Conservation (phyloP, 2,888 invertebrate genomes). For the Hydriomena furcata region DNA sequence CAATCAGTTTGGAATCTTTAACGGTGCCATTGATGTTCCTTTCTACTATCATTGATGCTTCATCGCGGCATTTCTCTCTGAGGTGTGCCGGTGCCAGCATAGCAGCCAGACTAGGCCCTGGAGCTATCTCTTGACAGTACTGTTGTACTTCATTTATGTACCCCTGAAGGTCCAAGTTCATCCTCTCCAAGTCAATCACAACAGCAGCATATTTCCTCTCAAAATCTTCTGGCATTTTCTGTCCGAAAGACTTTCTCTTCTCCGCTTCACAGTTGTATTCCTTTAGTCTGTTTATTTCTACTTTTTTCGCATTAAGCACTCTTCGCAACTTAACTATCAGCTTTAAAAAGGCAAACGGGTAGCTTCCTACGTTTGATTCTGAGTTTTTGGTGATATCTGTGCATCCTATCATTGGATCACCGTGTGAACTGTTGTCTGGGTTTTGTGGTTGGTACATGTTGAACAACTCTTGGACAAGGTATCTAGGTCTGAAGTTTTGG, state of each 20-base stretch:
- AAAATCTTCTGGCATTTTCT: constrained; percentile 92
- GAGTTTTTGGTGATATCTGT: constrained; percentile 67
- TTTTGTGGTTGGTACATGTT: constrained; percentile 63
- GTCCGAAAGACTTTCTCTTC: constrained; percentile 91
- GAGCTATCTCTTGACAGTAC: constrained; percentile 93
- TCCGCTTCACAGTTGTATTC: constrained; percentile 96
- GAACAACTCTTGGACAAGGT: constrained; percentile 83
- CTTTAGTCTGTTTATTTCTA: constrained; percentile 90
- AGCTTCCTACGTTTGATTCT: constrained; percentile 87
- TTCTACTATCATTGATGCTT: constrained; percentile 91
- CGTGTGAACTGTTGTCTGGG: constrained; percentile 73
- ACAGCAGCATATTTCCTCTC: constrained; percentile 94
- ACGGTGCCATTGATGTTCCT: constrained; percentile 86
- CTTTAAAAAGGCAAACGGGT: constrained; percentile 93
- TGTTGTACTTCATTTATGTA: constrained; percentile 93
- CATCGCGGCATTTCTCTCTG: constrained; percentile 93
- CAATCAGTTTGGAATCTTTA: constrained; percentile 86
- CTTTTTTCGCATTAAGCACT: constrained; percentile 91
- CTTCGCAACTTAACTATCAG: constrained; percentile 94
- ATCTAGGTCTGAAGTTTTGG: constrained; percentile 90
- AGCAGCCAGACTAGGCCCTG: constrained; percentile 92
- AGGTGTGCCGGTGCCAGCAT: constrained; percentile 95
- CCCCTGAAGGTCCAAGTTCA: constrained; percentile 94
- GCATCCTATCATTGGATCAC: constrained; percentile 88
- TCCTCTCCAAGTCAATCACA: constrained; percentile 94